Evolutionary conservation across 2,888 invertebrate genomes (phyloP).

Genomic region (Pandemis heparana): DNA sequence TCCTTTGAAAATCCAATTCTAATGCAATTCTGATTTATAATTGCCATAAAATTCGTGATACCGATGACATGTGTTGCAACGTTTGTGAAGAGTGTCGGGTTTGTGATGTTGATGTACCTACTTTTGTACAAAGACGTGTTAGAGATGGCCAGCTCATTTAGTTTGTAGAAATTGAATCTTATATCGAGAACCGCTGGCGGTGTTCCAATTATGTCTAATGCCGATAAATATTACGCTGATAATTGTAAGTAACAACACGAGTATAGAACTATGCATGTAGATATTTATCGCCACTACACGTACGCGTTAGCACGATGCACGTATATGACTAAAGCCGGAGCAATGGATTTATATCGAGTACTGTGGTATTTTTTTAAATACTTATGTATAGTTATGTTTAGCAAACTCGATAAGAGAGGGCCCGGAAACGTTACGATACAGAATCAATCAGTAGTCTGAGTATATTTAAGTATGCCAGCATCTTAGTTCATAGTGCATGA

Average conservation of each 20-base stretch:
- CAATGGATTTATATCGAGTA: constrained; percentile 15
- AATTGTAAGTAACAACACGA: constrained; percentile 32
- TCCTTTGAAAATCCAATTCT: constrained; percentile 59
- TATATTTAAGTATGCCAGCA: constrained; percentile 49
- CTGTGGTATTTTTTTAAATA: constrained; percentile 15
- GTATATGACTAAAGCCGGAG: constrained; percentile 8
- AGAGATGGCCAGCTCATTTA: constrained; percentile 40
- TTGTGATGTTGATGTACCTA: constrained; percentile 33
- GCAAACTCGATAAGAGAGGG: constrained; percentile 14
- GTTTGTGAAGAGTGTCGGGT: constrained; percentile 7
- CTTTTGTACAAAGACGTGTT: constrained; percentile 48
- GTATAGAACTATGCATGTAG: constrained; percentile 32
- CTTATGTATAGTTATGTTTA: constrained; percentile 16
- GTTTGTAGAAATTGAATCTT: constrained; percentile 38
- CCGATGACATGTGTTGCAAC: constrained; percentile 43
- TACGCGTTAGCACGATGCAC: constrained; percentile 28
- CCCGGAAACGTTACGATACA: constrained; percentile 19
- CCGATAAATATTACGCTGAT: constrained; percentile 31
- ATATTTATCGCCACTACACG: constrained; percentile 26
- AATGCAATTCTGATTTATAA: constrained; percentile 58
- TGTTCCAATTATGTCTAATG: constrained; percentile 50
- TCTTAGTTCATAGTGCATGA: constrained; percentile 63
- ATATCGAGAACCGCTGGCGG: constrained; percentile 71
- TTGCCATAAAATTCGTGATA: constrained; percentile 61
- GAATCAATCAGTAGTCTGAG: constrained; percentile 16